Conservation (phyloP, 2,113 vertebrate species). For the Pangasianodon gigas region DNA sequence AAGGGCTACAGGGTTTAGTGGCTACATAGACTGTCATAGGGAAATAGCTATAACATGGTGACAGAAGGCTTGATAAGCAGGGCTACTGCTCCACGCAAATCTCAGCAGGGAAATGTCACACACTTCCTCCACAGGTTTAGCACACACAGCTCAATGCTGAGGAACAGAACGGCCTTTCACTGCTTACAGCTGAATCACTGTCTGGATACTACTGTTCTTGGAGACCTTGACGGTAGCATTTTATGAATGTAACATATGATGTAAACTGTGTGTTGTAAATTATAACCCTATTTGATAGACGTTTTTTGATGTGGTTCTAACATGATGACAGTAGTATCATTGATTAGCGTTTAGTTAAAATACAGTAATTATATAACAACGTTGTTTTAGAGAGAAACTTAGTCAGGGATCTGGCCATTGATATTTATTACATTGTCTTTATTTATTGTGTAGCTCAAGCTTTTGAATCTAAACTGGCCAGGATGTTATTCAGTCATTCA, state of each 20-base stretch:
- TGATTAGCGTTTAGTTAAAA: neutral
- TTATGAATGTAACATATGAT: constrained; percentile 13
- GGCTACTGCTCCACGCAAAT: constrained; percentile 24
- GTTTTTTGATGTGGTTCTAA: neutral
- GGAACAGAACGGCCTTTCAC: constrained; percentile 18
- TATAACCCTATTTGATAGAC: neutral
- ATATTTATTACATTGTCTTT: neutral
- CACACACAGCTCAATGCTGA: constrained; percentile 27
- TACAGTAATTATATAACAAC: neutral
- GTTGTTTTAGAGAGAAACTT: neutral
- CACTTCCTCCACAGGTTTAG: constrained; percentile 42
- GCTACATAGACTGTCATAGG: constrained; percentile 3
- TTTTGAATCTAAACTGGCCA: neutral
- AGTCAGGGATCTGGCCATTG: neutral
- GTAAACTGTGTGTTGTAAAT: neutral
- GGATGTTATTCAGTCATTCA: neutral
- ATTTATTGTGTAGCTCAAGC: neutral
- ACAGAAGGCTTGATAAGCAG: constrained; percentile 48
- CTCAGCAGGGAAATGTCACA: constrained; percentile 53
- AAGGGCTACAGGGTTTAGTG: neutral
- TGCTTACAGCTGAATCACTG: constrained; percentile 19
- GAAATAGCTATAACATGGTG: constrained; percentile 41
- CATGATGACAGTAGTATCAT: neutral
- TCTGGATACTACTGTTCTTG: constrained; percentile 6
- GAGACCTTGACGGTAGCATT: neutral